phyloP scores from a whole-genome alignment of 1,140 invertebrate genomes.

The Venustaconcha ellipsiformis region DNA sequence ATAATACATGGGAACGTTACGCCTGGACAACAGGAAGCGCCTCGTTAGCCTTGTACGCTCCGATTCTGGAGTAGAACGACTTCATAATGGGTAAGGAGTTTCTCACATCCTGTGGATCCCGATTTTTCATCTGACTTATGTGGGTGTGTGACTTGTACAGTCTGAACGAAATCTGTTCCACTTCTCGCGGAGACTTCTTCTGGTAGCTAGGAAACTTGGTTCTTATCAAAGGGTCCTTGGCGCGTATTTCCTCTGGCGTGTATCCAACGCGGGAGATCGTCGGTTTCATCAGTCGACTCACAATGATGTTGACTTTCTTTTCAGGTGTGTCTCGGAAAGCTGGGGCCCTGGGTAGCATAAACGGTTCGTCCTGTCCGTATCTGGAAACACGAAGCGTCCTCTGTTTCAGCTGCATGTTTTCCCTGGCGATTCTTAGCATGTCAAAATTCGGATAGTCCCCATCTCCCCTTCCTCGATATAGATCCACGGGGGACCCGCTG shows the following conservation, averaged over 20 bases:
- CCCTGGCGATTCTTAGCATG: slow-evolving; percentile 27
- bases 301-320: slow-evolving; percentile 21
- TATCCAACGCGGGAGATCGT: too few species aligned
- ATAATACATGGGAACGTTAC: too few species aligned
- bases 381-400: slow-evolving; percentile 23
- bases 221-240: slow-evolving; percentile 18
- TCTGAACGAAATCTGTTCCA: slow-evolving; percentile 25
- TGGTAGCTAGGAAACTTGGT: slow-evolving; percentile 29
- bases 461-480: slow-evolving; percentile 9
- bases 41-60: too few species aligned
- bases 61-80: neutral
- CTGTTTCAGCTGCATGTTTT: slow-evolving; percentile 24
- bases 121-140: slow-evolving; percentile 24
- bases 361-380: slow-evolving; percentile 17
- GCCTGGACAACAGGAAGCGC: too few species aligned
- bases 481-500: slow-evolving; percentile 24
- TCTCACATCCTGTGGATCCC: slow-evolving; percentile 22
- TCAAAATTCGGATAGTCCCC: slow-evolving; percentile 33
- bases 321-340: slow-evolving; percentile 28
- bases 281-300: slow-evolving; percentile 10
- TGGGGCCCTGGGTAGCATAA: slow-evolving; percentile 27
- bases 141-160: slow-evolving; percentile 33
- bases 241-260: too few species aligned
- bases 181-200: slow-evolving; percentile 26
- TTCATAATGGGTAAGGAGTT: slow-evolving; percentile 27